These are phyloP conservation scores for Apodemia zela DNA, from an alignment of 2,888 invertebrate species.

Conservation along the genomic window DNA sequence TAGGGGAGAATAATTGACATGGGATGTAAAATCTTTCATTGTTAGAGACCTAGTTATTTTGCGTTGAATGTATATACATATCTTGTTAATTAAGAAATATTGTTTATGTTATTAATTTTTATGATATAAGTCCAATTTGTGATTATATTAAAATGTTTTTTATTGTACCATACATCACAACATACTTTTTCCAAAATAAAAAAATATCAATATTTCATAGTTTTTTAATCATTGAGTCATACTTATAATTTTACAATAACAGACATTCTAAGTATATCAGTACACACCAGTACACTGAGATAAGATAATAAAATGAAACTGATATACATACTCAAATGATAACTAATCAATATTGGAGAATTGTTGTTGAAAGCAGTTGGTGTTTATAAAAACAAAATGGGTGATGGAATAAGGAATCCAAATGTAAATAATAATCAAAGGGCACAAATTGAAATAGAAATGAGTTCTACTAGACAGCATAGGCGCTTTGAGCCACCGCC, in stretches of 20 bases:
- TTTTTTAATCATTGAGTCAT: neutral
- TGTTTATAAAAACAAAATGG: conserved; percentile 23
- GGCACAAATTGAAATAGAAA: conserved; percentile 37
- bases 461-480: conserved; percentile 35
- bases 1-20: no score
- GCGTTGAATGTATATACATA: no score
- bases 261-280: neutral
- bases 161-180: conserved; percentile 5
- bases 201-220: neutral
- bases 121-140: no score
- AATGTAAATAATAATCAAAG: conserved; percentile 28
- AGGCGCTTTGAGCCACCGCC: conserved; percentile 52
- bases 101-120: no score
- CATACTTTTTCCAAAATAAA: neutral
- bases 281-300: conserved; percentile 11
- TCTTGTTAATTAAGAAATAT: no score
- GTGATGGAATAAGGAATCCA: conserved; percentile 22
- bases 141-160: neutral
- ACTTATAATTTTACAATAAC: neutral
- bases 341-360: conserved; percentile 22
- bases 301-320: conserved; percentile 17
- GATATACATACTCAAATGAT: conserved; percentile 21
- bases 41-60: no score
- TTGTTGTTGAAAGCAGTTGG: conserved; percentile 18
- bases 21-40: no score